Evolutionary conservation across 2,113 vertebrate species (phyloP).

Genomic region (Cranoglanis bouderius): DNA sequence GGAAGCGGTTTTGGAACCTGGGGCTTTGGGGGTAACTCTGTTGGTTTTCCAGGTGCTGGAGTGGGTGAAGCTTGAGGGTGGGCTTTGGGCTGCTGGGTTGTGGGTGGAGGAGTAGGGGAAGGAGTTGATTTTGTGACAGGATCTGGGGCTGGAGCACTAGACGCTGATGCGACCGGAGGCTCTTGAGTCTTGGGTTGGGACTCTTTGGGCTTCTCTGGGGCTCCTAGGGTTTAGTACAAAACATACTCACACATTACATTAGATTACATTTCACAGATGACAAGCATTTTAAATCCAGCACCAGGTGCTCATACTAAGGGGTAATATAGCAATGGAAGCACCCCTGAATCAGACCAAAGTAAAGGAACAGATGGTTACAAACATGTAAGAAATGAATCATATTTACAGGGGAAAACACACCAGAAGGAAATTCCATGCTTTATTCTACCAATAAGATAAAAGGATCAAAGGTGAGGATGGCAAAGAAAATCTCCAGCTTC

Average conservation of each 20-base stretch:
- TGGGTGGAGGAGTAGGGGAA: constrained; percentile 70
- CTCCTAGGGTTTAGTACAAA: constrained; percentile 86
- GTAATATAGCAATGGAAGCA: constrained; percentile 43
- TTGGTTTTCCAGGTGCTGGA: constrained; percentile 77
- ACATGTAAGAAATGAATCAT: not conserved
- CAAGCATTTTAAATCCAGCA: constrained; percentile 67
- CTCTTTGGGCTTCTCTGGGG: constrained; percentile 89
- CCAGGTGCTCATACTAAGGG: constrained; percentile 53
- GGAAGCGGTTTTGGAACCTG: constrained; percentile 74
- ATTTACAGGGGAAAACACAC: constrained; percentile 41
- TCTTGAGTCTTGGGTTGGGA: constrained; percentile 84
- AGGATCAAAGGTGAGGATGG: constrained; percentile 17
- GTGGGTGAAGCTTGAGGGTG: constrained; percentile 79
- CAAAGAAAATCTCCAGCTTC: not conserved
- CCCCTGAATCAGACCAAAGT: constrained; percentile 56
- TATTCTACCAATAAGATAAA: constrained; percentile 34
- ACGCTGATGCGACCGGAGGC: constrained; percentile 76
- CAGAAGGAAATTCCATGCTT: constrained; percentile 23
- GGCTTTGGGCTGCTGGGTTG: constrained; percentile 83
- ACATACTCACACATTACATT: constrained; percentile 73
- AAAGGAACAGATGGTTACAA: constrained; percentile 54
- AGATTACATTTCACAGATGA: constrained; percentile 47
- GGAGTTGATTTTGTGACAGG: constrained; percentile 69
- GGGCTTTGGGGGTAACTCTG: constrained; percentile 79
- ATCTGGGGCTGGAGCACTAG: constrained; percentile 74